phyloP scores from a whole-genome alignment of 2,113 vertebrate genomes.

The Vulpes lagopus region DNA sequence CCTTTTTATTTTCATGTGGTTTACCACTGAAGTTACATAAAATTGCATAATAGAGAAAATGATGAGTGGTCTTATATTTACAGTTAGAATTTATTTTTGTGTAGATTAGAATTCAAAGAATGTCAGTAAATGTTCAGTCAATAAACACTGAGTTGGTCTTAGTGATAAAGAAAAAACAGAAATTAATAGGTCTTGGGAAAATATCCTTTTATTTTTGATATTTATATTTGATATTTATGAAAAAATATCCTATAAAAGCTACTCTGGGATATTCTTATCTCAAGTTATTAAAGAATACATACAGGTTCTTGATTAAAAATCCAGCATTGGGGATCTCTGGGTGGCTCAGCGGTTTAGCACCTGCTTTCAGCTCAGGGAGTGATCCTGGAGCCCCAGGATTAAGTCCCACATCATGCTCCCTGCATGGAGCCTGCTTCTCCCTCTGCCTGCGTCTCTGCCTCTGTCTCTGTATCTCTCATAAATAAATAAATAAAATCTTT shows the following conservation, averaged over 20 bases:
- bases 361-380: no score
- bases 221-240: no score
- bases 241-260: background rate
- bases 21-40: background rate
- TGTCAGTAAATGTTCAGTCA: background rate
- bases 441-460: no score
- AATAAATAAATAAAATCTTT: no score
- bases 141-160: background rate
- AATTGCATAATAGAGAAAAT: background rate
- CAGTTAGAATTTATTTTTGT: constrained; percentile 28
- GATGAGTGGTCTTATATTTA: background rate
- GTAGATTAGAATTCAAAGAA: constrained; percentile 15
- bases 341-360: no score
- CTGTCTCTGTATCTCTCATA: no score
- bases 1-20: background rate
- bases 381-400: no score
- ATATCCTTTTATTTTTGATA: background rate
- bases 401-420: no score
- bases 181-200: background rate
- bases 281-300: background rate
- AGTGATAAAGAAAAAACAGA: background rate
- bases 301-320: background rate
- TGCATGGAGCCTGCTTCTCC: no score
- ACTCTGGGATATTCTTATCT: background rate
- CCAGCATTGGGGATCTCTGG: background rate